Conservation (phyloP, 2,113 vertebrate genomes). For the Amphiprion ocellaris region DNA sequence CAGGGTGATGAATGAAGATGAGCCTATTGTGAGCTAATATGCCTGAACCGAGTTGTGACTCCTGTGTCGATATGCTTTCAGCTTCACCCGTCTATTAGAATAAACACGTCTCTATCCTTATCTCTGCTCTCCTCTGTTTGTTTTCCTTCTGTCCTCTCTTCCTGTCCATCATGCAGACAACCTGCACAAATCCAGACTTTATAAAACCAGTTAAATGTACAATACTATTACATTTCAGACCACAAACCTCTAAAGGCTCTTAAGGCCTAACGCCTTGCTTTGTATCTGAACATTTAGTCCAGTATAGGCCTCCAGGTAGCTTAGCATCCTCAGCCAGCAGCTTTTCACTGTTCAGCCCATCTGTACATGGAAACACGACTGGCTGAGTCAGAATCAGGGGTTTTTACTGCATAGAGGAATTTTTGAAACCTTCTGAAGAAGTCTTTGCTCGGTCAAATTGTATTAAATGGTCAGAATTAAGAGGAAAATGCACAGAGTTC, state of each 20-base stretch:
- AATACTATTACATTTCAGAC: not conserved
- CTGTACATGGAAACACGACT: no score
- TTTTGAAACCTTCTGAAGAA: no score
- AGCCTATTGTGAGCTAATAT: slow-evolving; percentile 61
- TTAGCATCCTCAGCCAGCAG: no score
- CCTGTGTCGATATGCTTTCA: slow-evolving; percentile 38
- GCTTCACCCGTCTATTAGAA: slow-evolving; percentile 38
- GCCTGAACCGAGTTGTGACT: slow-evolving; percentile 40
- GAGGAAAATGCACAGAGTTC: no score
- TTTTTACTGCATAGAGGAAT: no score
- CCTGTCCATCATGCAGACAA: slow-evolving; percentile 4
- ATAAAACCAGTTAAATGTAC: not conserved
- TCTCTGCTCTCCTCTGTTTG: not conserved
- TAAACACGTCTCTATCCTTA: slow-evolving; percentile 34
- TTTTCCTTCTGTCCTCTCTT: not conserved
- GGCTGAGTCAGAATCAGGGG: no score
- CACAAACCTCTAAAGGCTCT: not conserved
- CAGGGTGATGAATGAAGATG: slow-evolving; percentile 63
- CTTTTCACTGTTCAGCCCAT: no score
- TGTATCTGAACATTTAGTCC: not conserved
- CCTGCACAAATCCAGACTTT: slow-evolving; percentile 30
- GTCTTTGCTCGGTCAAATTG: no score
- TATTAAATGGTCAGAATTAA: no score
- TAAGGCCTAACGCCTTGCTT: not conserved
- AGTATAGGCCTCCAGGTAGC: not conserved